Conservation (phyloP, 2,113 vertebrate species). For the Lichenostomus cassidix region DNA sequence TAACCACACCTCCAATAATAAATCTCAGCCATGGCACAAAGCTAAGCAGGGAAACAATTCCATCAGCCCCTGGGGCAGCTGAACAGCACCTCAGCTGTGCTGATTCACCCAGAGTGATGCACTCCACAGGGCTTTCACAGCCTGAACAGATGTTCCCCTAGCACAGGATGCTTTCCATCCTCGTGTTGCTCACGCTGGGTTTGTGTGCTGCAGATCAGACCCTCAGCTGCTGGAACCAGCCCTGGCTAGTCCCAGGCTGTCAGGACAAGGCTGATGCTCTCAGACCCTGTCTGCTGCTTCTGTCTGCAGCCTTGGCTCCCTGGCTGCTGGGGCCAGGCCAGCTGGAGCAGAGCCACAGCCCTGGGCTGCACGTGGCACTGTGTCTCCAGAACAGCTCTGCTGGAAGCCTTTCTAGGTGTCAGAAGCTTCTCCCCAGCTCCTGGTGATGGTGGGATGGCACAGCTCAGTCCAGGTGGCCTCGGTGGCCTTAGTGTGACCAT, state of each 20-base stretch:
- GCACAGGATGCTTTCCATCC: constrained; percentile 50
- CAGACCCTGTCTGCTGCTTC: background rate
- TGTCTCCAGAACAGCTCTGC: background rate
- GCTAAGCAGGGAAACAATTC: background rate
- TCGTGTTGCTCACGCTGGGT: background rate
- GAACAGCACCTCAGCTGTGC: constrained; percentile 4
- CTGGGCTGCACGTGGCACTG: background rate
- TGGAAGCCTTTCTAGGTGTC: background rate
- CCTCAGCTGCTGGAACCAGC: constrained; percentile 12
- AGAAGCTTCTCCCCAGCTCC: background rate
- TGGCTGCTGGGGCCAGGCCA: background rate
- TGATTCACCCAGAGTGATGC: constrained; percentile 52
- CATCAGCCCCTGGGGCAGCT: background rate
- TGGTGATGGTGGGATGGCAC: background rate
- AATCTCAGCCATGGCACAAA: background rate
- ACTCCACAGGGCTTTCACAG: constrained; percentile 11
- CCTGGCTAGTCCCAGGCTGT: constrained; percentile 19
- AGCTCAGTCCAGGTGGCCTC: accelerated
- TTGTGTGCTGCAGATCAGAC: background rate
- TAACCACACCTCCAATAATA: constrained; percentile 12
- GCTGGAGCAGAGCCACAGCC: background rate
- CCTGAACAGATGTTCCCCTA: constrained; percentile 41
- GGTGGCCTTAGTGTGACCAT: background rate
- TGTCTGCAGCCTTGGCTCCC: background rate
- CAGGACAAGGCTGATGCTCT: background rate